Evolutionary conservation across 2,113 vertebrate species (phyloP).

Genomic region (Podilymbus podiceps): DNA sequence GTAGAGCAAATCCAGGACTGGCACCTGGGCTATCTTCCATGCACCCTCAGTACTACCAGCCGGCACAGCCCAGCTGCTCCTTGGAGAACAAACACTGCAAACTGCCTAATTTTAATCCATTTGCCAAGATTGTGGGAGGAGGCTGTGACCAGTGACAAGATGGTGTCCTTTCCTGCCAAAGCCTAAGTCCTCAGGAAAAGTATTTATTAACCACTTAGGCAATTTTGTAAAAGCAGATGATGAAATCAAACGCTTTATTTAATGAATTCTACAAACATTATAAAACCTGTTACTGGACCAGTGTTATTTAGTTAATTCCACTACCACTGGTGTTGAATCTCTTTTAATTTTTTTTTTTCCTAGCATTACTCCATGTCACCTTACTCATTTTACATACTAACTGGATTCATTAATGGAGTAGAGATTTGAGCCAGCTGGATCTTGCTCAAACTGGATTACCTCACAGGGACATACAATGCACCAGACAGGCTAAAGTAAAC

Average conservation of each 20-base stretch:
- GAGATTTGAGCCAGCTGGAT: neutral
- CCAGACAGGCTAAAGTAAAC: neutral
- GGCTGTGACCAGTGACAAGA: neutral
- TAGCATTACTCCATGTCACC: neutral
- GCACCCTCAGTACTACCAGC: neutral
- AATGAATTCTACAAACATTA: neutral
- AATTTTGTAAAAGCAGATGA: neutral
- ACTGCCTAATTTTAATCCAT: neutral
- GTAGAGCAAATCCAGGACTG: neutral
- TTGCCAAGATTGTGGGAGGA: neutral
- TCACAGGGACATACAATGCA: neutral
- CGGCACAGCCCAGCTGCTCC: neutral
- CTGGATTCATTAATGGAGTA: neutral
- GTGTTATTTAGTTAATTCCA: neutral
- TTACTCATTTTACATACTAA: neutral
- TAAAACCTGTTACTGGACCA: neutral
- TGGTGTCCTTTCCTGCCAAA: neutral
- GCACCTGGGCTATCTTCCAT: neutral
- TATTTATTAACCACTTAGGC: neutral
- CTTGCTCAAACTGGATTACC: neutral
- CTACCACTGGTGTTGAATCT: neutral
- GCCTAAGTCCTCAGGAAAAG: neutral
- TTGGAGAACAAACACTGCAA: neutral
- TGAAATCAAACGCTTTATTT: neutral
- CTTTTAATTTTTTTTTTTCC: neutral